Evolutionary conservation across 2,888 invertebrate genomes (phyloP), one percentile per base, ranked within the genome.

Genomic region (Sinohyriopsis cumingii): DNA sequence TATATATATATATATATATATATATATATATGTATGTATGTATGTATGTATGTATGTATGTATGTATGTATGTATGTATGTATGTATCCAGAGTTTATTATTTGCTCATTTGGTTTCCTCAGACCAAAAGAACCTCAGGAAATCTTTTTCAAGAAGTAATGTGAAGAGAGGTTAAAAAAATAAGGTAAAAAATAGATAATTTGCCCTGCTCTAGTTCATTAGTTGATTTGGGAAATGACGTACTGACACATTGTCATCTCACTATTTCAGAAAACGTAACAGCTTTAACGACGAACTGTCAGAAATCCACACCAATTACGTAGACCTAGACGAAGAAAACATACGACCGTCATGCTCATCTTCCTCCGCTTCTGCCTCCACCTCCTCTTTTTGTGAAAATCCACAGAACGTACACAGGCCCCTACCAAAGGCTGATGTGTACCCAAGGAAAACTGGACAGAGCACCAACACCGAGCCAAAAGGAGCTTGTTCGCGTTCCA

Each of bases 281-380:
- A 25, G 55, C 5, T 55, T 45, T 57, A 45, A 45, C 1, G 65
- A 65, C 45, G 65, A 59, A 9, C 45, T 45, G 24, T 20, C 65
- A 7, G 68, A 65, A 59, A 69, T 69, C 7, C 67, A 68, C 19
- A 64, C 63, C n/a, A 77, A 68, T 60, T 77, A 73, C 56, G 68
- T 77, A 15, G 73, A 73, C 54, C 59, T 77, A 22, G 73, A 77
- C 25, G 77, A 77, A 53, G 70, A 75, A 57, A 45, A 71, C 9
- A 60, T 63, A 22, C 25, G 33, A 33, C 33, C 59, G 28, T 63
- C 66, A n/a, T 57, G 62, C 55, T 33, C 33, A 33, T 33, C 33
- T 33, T 33, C 33, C 33, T 33, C 33, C 9, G 33, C 33, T 9
- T 33, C 33, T 33, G 33, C 33, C 33, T 33, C 33, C 33, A 33